A percentile compares a stretch with the other conserved stretches of the same genome.
These are phyloP conservation scores for Drosophila quinaria DNA, from an alignment of 2,888 invertebrate genomes.

Conservation along the genomic window DNA sequence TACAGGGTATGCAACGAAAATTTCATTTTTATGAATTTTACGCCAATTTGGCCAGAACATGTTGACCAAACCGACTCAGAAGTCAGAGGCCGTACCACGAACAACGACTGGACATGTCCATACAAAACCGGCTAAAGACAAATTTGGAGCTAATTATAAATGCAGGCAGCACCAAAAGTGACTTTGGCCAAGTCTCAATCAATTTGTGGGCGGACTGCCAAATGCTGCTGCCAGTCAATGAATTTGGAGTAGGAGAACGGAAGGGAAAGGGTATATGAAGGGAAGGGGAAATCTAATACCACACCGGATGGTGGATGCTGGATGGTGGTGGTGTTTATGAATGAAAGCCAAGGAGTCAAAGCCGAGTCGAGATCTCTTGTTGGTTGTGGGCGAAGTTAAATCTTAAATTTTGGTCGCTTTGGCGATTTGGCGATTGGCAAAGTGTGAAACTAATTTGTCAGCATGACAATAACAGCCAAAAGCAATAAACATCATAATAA, in stretches of 20 bases:
- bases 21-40: slow-evolving; percentile 67
- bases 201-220: slow-evolving; percentile 56
- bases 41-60: slow-evolving; percentile 60
- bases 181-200: slow-evolving; percentile 25
- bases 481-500: slow-evolving; percentile 78
- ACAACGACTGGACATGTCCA: slow-evolving; percentile 63
- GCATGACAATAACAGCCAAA: slow-evolving; percentile 76
- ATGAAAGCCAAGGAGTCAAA: slow-evolving; percentile 52
- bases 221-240: slow-evolving; percentile 24
- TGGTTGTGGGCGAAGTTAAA: slow-evolving; percentile 36
- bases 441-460: slow-evolving; percentile 81
- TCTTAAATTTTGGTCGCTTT: slow-evolving; percentile 6
- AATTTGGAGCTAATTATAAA: slow-evolving; percentile 79
- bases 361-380: slow-evolving; percentile 18
- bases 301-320: slow-evolving; percentile 45
- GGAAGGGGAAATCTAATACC: background rate
- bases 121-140: slow-evolving; percentile 70
- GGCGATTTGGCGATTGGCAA: slow-evolving; percentile 57
- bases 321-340: slow-evolving; percentile 56
- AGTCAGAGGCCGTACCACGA: slow-evolving; percentile 1
- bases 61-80: slow-evolving; percentile 42
- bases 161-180: slow-evolving; percentile 66
- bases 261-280: background rate
- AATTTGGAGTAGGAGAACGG: background rate
- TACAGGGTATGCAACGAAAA: slow-evolving; percentile 44